These are phyloP conservation scores for Xiphorhynchus erythropygius DNA, from an alignment of 2,797 vertebrate species.

Conservation along the genomic window DNA sequence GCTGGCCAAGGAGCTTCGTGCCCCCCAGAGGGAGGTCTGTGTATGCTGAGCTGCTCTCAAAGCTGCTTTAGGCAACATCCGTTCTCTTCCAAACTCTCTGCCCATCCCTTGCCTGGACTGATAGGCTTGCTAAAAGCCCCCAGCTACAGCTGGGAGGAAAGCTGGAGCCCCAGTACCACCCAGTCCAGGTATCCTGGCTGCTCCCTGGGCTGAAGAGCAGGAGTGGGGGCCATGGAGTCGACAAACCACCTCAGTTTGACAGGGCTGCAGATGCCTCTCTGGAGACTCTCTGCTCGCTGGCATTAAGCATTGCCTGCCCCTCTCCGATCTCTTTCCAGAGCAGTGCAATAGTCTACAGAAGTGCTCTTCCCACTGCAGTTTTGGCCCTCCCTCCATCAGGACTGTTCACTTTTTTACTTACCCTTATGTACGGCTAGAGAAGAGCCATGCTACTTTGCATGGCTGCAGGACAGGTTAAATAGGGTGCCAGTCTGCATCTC, in stretches of 20 bases:
- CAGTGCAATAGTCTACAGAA: background rate
- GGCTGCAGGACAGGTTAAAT: background rate
- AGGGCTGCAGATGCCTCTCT: background rate
- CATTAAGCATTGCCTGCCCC: background rate
- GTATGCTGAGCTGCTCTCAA: background rate
- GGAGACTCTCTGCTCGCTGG: background rate
- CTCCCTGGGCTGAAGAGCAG: background rate
- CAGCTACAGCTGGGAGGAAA: background rate
- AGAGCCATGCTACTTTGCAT: background rate
- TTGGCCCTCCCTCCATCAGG: background rate
- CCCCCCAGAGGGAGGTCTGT: background rate
- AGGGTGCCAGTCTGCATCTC: background rate
- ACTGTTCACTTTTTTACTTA: background rate
- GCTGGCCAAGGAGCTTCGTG: background rate
- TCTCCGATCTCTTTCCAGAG: rapidly evolving
- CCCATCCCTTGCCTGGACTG: background rate
- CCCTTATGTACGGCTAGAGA: background rate
- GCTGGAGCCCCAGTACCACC: background rate
- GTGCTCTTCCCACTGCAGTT: background rate
- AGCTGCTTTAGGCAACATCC: background rate
- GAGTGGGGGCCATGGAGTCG: background rate
- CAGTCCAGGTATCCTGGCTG: background rate
- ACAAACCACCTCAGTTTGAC: background rate
- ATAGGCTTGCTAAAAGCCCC: background rate
- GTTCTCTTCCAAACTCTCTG: background rate